Percentiles rank a stretch among this genome's conserved stretches.
Evolutionary conservation across 2,113 vertebrate species (phyloP).

Genomic region (Cercocebus atys): DNA sequence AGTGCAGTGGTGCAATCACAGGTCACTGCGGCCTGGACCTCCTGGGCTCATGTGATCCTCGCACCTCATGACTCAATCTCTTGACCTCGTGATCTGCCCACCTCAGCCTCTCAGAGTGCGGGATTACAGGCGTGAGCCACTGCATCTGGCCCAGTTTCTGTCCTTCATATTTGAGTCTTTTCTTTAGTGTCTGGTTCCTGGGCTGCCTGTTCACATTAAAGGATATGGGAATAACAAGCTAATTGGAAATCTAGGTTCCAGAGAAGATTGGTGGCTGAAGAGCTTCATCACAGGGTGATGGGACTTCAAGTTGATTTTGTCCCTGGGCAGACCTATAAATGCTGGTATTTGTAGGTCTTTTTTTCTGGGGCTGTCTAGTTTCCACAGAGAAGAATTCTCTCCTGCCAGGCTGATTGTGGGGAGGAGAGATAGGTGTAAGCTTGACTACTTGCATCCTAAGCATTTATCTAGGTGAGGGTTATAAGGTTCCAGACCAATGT

Average conservation of each 20-base stretch:
- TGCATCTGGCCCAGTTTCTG: not conserved
- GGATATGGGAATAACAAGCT: not conserved
- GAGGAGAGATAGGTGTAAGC: not conserved
- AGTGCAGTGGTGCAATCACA: too few species aligned
- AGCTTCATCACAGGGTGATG: not conserved
- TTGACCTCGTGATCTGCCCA: not conserved
- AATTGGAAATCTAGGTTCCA: not conserved
- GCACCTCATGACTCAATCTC: too few species aligned
- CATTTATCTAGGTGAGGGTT: not conserved
- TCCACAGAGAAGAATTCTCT: not conserved
- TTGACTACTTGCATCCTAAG: not conserved
- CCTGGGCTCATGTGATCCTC: too few species aligned
- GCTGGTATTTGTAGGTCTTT: not conserved
- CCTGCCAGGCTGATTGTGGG: not conserved
- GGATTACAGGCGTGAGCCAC: not conserved
- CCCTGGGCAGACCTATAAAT: not conserved
- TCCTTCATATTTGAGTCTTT: conserved; percentile 9
- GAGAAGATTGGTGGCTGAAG: not conserved
- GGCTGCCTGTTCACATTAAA: conserved; percentile 18
- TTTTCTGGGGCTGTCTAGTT: not conserved
- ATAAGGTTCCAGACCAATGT: not conserved
- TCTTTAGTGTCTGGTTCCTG: not conserved
- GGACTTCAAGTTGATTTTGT: not conserved
- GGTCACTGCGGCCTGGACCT: too few species aligned
- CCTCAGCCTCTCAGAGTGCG: not conserved